Percentiles rank a stretch among this genome's conserved stretches.
These are phyloP conservation scores for Andrena flavipes DNA, from an alignment of 2,888 invertebrate species.

Conservation along the genomic window DNA sequence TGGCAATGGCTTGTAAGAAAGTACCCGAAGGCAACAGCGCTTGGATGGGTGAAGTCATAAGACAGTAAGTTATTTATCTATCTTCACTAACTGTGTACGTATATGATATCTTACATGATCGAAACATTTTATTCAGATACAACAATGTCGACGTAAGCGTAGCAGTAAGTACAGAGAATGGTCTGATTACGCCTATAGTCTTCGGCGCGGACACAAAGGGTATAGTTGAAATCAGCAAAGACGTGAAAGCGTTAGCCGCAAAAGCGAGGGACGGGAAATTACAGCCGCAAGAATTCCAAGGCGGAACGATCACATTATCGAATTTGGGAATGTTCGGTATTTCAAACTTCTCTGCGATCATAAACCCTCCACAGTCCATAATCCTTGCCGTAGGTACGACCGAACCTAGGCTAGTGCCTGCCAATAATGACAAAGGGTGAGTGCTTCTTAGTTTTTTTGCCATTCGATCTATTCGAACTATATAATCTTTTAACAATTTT, in stretches of 20 bases:
- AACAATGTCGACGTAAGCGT: constrained; percentile 97
- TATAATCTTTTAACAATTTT: constrained; percentile 17
- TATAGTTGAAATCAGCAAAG: constrained; percentile 92
- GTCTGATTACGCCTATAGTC: constrained; percentile 98
- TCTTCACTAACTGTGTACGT: neutral
- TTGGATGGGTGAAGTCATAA: constrained; percentile 96
- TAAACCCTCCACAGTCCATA: constrained; percentile 98
- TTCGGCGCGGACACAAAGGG: constrained; percentile 96
- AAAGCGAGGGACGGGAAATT: constrained; percentile 96
- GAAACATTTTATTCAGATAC: constrained; percentile 86
- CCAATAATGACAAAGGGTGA: constrained; percentile 92
- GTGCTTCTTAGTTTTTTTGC: constrained; percentile 30
- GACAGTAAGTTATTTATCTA: constrained; percentile 90
- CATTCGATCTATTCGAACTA: neutral
- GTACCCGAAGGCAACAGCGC: constrained; percentile 97
- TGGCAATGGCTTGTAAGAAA: constrained; percentile 94
- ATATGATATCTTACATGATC: neutral
- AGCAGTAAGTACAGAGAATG: constrained; percentile 97
- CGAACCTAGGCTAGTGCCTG: constrained; percentile 90
- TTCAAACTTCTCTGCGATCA: constrained; percentile 95
- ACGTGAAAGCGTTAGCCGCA: constrained; percentile 92
- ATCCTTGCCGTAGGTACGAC: constrained; percentile 96
- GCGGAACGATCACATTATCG: constrained; percentile 97
- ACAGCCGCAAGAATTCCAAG: constrained; percentile 97
- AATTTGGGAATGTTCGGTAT: constrained; percentile 98